phyloP scores from a whole-genome alignment of 2,113 vertebrate species.

The Neopipo cinnamomea region DNA sequence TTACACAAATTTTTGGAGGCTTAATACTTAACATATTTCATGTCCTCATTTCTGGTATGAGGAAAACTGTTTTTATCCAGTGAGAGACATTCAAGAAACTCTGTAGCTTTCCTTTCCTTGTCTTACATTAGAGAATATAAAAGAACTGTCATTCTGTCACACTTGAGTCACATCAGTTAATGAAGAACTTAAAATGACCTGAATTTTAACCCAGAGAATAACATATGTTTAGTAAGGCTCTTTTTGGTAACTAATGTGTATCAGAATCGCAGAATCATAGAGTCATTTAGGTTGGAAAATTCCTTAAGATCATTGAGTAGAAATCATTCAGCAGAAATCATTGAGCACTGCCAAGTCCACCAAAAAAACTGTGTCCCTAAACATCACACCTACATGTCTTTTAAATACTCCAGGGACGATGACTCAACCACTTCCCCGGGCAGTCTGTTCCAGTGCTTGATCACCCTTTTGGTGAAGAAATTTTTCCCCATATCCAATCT shows the following conservation, averaged over 20 bases:
- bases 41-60: neutral
- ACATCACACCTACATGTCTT: rapidly evolving
- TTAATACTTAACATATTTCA: neutral
- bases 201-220: neutral
- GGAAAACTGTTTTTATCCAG: neutral
- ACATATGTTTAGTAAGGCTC: neutral
- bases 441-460: neutral
- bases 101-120: neutral
- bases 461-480: neutral
- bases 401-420: neutral
- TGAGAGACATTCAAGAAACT: neutral
- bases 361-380: neutral
- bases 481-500: neutral
- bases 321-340: neutral
- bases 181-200: neutral
- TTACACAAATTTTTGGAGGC: neutral
- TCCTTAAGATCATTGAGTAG: neutral
- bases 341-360: neutral
- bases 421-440: neutral
- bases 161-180: neutral
- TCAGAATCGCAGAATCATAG: neutral
- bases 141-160: neutral
- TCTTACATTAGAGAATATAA: neutral
- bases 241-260: neutral
- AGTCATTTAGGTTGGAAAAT: neutral